phyloP scores from a whole-genome alignment of 2,888 invertebrate species.

The Perizoma flavofasciatum region DNA sequence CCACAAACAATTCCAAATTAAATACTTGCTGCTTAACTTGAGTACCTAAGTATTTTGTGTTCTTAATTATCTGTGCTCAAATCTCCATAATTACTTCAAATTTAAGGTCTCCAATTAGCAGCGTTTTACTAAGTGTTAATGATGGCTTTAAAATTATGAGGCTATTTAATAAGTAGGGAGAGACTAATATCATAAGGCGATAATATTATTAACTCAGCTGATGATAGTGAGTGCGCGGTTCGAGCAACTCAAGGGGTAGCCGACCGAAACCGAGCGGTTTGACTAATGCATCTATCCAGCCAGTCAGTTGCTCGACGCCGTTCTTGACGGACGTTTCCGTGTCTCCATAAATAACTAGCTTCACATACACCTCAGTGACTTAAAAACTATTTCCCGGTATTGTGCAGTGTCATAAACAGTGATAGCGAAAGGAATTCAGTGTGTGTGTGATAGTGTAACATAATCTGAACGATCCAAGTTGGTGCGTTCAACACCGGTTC shows the following conservation, averaged over 20 bases:
- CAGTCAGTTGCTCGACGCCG: constrained; percentile 65
- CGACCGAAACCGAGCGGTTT: constrained; percentile 38
- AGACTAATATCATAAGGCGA: constrained; percentile 34
- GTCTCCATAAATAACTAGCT: constrained; percentile 34
- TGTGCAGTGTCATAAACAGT: constrained; percentile 47
- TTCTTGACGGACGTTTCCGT: constrained; percentile 51
- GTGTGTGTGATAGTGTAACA: constrained; percentile 47
- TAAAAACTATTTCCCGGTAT: constrained; percentile 34
- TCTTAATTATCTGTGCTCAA: constrained; percentile 27
- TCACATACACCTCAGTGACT: constrained; percentile 30
- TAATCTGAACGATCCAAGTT: constrained; percentile 32
- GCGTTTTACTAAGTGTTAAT: constrained; percentile 21
- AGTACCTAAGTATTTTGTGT: constrained; percentile 13
- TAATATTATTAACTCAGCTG: constrained; percentile 50
- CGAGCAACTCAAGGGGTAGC: constrained; percentile 40
- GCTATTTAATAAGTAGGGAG: constrained; percentile 19
- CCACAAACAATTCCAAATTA: constrained; percentile 6
- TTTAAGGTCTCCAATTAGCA: constrained; percentile 28
- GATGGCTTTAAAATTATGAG: constrained; percentile 23
- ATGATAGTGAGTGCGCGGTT: constrained; percentile 46
- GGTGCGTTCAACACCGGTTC: constrained; percentile 43
- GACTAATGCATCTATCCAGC: constrained; percentile 36
- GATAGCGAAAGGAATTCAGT: constrained; percentile 40
- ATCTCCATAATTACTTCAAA: constrained; percentile 22
- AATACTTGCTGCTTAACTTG: constrained; percentile 6